Evolutionary conservation across 1,140 invertebrate species (phyloP).

Genomic region (Caerostris darwini): DNA sequence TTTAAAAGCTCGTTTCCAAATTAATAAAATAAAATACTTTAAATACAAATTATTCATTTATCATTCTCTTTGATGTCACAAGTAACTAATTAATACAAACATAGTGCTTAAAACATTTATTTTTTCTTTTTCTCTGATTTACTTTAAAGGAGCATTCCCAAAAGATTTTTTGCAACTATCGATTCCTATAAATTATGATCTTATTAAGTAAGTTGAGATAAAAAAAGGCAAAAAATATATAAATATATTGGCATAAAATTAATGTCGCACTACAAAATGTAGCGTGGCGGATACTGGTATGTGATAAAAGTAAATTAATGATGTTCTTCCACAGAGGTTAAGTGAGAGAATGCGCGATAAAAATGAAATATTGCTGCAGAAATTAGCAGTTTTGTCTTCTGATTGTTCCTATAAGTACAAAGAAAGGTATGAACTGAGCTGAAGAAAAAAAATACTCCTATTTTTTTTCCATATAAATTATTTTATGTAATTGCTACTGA

Average conservation of each 20-base stretch:
- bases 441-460: no score
- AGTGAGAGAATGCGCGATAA: slow-evolving; percentile 22
- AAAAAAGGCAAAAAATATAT: background rate
- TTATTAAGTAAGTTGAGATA: background rate
- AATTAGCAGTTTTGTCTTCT: slow-evolving; percentile 30
- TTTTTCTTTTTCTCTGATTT: background rate
- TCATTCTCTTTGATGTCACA: background rate
- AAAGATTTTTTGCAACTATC: background rate
- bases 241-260: background rate
- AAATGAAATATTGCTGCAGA: slow-evolving; percentile 43
- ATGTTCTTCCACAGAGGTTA: slow-evolving; percentile 1
- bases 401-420: background rate
- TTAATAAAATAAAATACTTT: slow-evolving; percentile 19
- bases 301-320: slow-evolving; percentile 57
- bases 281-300: background rate
- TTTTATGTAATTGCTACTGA: no score
- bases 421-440: background rate
- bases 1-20: background rate
- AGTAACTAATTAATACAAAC: slow-evolving; percentile 25
- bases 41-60: slow-evolving; percentile 38
- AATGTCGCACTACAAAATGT: slow-evolving; percentile 17
- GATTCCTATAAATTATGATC: slow-evolving; percentile 10
- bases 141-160: background rate
- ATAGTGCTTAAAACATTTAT: background rate
- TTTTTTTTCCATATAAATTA: no score